These are phyloP conservation scores for Potamarius usumacintae DNA, from an alignment of 2,113 vertebrate species.

Conservation along the genomic window DNA sequence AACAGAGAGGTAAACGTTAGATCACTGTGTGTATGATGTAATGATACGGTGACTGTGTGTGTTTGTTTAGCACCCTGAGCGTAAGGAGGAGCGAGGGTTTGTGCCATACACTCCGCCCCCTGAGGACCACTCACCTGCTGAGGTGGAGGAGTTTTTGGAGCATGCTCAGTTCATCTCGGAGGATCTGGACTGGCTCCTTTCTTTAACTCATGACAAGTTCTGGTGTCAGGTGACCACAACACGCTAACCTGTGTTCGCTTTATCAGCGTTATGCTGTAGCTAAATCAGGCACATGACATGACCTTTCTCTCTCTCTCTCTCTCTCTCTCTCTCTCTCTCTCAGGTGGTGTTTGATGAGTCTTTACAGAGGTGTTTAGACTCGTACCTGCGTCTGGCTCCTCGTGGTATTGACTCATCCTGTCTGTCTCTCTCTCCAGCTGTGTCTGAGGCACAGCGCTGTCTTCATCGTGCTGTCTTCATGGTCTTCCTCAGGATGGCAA, in stretches of 20 bases:
- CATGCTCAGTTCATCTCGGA: constrained; percentile 83
- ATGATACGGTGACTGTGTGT: neutral
- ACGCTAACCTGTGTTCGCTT: neutral
- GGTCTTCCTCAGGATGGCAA: constrained; percentile 93
- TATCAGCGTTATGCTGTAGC: neutral
- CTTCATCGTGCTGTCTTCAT: constrained; percentile 85
- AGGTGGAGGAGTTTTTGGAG: constrained; percentile 90
- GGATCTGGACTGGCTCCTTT: constrained; percentile 92
- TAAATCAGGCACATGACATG: neutral
- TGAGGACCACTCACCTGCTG: constrained; percentile 74
- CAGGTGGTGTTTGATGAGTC: constrained; percentile 95
- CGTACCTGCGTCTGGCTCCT: constrained; percentile 83
- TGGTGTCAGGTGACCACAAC: constrained; percentile 89
- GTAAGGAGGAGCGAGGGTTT: constrained; percentile 86
- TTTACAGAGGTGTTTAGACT: constrained; percentile 90
- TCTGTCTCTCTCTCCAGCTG: constrained; percentile 67
- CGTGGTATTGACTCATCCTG: constrained; percentile 77
- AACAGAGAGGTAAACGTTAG: neutral
- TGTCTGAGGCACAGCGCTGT: constrained; percentile 77
- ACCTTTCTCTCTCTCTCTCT: neutral
- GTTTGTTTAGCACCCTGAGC: constrained; percentile 79
- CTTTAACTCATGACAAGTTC: constrained; percentile 90
- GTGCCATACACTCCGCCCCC: constrained; percentile 85
- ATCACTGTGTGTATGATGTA: neutral
- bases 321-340: neutral